A percentile compares a stretch with the other conserved stretches of the same genome.
Evolutionary conservation across 2,888 invertebrate genomes (phyloP).

Genomic region (Aspidiotus destructor): DNA sequence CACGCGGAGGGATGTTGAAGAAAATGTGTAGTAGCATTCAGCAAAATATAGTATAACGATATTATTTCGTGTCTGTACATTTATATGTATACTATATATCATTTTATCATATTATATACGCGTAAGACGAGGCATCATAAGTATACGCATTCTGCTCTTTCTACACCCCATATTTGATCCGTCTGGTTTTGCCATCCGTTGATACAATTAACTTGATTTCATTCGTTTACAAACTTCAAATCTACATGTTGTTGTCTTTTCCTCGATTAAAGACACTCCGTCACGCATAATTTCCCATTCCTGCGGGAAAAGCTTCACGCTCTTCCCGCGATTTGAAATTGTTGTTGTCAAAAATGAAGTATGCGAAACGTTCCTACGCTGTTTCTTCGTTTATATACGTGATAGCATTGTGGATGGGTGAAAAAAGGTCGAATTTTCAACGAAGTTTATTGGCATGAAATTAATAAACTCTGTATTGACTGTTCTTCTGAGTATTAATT

Average conservation of each 20-base stretch:
- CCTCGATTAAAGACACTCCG: slow-evolving; percentile 26
- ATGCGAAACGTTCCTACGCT: too few species aligned
- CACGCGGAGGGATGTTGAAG: slow-evolving; percentile 1
- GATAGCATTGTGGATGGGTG: too few species aligned
- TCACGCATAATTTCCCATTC: slow-evolving; percentile 24
- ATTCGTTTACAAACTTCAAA: slow-evolving; percentile 20
- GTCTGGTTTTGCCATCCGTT: not conserved
- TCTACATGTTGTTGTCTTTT: slow-evolving; percentile 22
- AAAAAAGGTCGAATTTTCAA: too few species aligned
- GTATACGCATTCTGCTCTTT: too few species aligned
- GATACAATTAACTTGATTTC: slow-evolving; percentile 27
- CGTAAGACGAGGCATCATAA: not conserved
- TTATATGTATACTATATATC: too few species aligned
- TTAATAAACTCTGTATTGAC: too few species aligned
- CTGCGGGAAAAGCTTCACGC: not conserved
- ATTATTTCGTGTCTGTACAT: slow-evolving; percentile 10
- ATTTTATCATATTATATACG: not conserved
- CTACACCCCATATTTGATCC: not conserved
- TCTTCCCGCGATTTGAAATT: not conserved
- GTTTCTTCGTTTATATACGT: too few species aligned
- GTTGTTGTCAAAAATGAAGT: not conserved
- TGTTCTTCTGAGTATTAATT: too few species aligned
- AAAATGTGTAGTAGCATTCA: slow-evolving; percentile 13
- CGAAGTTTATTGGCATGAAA: too few species aligned
- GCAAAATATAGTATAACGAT: slow-evolving; percentile 16